phyloP scores from a whole-genome alignment of 1,140 invertebrate species.

The Trichogramma pretiosum region DNA sequence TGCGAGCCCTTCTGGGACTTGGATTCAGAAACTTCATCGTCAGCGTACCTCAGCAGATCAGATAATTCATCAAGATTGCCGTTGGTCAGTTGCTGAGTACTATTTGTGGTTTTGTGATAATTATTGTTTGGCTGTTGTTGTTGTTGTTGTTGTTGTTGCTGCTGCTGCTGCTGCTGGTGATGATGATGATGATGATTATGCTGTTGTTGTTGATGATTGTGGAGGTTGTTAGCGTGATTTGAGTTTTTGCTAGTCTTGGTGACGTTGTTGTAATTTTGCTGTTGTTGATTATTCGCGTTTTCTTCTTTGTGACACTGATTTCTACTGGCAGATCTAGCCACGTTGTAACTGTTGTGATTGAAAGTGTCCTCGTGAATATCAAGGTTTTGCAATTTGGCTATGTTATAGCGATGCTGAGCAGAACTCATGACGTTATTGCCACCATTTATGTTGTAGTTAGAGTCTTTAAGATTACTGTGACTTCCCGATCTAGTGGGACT shows the following conservation, averaged over 20 bases:
- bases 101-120: conserved; percentile 29
- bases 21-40: conserved; percentile 42
- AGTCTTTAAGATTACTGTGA: conserved; percentile 43
- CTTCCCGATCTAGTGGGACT: conserved; percentile 42
- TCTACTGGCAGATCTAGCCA: conserved; percentile 33
- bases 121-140: conserved; percentile 41
- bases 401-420: conserved; percentile 31
- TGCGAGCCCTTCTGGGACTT: conserved; percentile 44
- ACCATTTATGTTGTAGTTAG: conserved; percentile 41
- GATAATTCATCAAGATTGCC: conserved; percentile 62
- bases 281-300: conserved; percentile 44
- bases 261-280: conserved; percentile 42
- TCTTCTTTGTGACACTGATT: conserved; percentile 43
- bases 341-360: conserved; percentile 41
- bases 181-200: no score
- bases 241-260: conserved; percentile 42
- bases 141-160: no score
- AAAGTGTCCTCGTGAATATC: conserved; percentile 40
- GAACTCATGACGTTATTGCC: conserved; percentile 29
- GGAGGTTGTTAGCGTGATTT: conserved; percentile 35
- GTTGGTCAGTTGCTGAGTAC: conserved; percentile 42
- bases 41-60: conserved; percentile 54
- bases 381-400: conserved; percentile 32
- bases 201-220: conserved; percentile 31
- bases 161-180: conserved; percentile 42